phyloP scores from a whole-genome alignment of 2,888 invertebrate genomes.

The Andrena minutula region DNA sequence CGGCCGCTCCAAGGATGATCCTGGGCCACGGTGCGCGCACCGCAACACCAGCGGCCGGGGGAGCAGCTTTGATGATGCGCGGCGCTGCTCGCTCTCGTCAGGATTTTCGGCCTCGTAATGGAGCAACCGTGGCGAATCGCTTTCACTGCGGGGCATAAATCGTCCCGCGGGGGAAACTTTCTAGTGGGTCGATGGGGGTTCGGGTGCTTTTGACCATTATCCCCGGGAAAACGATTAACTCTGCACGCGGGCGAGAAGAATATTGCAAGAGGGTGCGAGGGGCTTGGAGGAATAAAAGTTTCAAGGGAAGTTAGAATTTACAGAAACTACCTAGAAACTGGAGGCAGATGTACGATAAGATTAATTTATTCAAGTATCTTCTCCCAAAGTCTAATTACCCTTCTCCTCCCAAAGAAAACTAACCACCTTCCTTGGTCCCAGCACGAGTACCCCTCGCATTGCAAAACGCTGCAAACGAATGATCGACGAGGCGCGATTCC shows the following conservation, averaged over 20 bases:
- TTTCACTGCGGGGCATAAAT: slow-evolving; percentile 42
- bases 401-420: no score
- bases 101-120: slow-evolving; percentile 33
- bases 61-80: slow-evolving; percentile 68
- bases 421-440: no score
- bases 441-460: neutral
- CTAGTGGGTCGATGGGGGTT: neutral
- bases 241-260: no score
- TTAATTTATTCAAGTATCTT: no score
- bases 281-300: no score
- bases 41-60: slow-evolving; percentile 25
- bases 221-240: neutral
- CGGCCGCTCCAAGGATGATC: slow-evolving; percentile 62
- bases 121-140: slow-evolving; percentile 44
- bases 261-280: no score
- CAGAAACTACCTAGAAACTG: no score
- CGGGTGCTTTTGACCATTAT: neutral
- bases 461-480: neutral
- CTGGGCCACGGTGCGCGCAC: slow-evolving; percentile 12
- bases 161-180: slow-evolving; percentile 11
- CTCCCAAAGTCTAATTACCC: no score
- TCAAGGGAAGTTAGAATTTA: no score
- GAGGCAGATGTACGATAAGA: no score
- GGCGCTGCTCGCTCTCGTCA: slow-evolving; percentile 14
- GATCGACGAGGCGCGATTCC: slow-evolving; percentile 35